These are phyloP conservation scores for Trichonephila clavipes DNA, from an alignment of 1,140 invertebrate species.

Conservation along the genomic window DNA sequence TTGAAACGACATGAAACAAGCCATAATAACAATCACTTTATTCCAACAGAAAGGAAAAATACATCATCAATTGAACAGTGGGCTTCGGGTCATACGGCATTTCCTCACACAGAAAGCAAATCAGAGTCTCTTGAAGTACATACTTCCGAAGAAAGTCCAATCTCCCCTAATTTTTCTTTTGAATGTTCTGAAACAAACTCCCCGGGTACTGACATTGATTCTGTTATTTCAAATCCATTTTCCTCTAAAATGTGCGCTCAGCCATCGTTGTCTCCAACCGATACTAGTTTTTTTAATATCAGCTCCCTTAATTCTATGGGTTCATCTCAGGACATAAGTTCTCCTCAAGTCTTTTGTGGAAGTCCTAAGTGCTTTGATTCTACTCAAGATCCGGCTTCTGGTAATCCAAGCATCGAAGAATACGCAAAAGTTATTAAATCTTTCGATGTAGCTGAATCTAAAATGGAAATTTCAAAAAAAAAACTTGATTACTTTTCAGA, in stretches of 20 bases:
- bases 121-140: conserved; percentile 65
- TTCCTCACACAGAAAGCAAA: conserved; percentile 49
- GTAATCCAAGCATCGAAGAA: background rate
- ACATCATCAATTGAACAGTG: conserved; percentile 1
- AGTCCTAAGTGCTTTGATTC: conserved; percentile 44
- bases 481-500: conserved; percentile 43
- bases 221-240: conserved; percentile 53
- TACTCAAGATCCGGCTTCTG: conserved; percentile 20
- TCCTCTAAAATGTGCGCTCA: conserved; percentile 33
- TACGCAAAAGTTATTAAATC: background rate
- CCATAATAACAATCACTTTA: conserved; percentile 32
- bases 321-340: conserved; percentile 68
- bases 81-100: background rate
- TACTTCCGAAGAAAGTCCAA: conserved; percentile 29
- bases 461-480: background rate
- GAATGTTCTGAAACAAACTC: conserved; percentile 59
- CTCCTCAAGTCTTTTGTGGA: conserved; percentile 40
- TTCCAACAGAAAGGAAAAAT: background rate
- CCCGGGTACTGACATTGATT: conserved; percentile 21
- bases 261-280: conserved; percentile 41
- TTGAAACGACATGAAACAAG: background rate
- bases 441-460: background rate
- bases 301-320: conserved; percentile 58
- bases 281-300: conserved; percentile 67
- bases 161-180: conserved; percentile 57